A percentile compares a stretch with the other conserved stretches of the same genome.
phyloP scores from a whole-genome alignment of 2,113 vertebrate species.

The Mandrillus leucophaeus region DNA sequence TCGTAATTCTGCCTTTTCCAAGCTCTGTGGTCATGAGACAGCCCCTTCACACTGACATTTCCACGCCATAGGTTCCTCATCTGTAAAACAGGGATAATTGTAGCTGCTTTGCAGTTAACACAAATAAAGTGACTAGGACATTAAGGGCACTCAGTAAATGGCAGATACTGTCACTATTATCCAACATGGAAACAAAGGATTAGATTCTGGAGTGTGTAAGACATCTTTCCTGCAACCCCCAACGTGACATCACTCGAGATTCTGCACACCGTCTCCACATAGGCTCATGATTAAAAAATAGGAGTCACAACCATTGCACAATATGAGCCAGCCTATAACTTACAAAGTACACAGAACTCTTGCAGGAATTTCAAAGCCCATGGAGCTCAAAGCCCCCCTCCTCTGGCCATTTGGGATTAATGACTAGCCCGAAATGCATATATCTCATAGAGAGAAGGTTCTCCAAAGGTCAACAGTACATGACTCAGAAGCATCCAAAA shows the following conservation, averaged over 20 bases:
- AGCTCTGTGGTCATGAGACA: not conserved
- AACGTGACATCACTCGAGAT: not conserved
- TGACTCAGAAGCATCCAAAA: not conserved
- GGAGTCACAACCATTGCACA: accelerated
- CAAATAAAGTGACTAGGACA: too few relatives aligned
- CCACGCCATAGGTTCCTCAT: not conserved
- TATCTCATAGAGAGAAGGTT: not conserved
- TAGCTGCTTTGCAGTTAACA: not conserved
- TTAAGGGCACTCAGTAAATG: not conserved
- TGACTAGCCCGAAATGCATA: not conserved
- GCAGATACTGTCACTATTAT: not conserved
- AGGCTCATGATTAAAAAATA: not conserved
- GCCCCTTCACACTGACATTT: not conserved
- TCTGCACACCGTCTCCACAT: not conserved
- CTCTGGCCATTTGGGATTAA: not conserved
- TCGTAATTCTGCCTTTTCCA: not conserved
- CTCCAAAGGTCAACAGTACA: not conserved
- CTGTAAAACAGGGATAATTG: not conserved
- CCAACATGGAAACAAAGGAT: not conserved
- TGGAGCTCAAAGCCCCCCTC: accelerated
- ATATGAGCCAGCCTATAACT: not conserved
- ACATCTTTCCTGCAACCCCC: not conserved
- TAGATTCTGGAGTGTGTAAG: not conserved
- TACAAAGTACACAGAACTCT: not conserved
- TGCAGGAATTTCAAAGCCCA: not conserved